Base-by-base conservation (phyloP, 2,888 invertebrate genomes). In the Mimumesa dahlbomi region DNA sequence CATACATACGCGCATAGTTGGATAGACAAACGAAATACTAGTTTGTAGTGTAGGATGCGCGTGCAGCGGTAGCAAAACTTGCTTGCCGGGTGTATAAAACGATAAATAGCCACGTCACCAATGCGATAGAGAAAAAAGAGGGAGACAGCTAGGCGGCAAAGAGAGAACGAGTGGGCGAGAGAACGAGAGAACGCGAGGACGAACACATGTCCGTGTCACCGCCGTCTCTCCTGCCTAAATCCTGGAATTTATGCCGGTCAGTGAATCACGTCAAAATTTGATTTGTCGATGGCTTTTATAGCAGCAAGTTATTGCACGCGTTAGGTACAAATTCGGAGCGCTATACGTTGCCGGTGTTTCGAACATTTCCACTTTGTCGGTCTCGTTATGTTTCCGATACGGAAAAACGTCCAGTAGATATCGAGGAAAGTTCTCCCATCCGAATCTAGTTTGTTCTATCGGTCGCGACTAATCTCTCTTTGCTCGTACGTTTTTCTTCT, bases 241-340 rank as follows among this genome's bases (percentile, higher is more conserved):
- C 84, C 81, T 79, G 80, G 83, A 88, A 89, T 89, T 89, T 88
- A 89, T 89, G 87, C 83, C 80, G 82, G 86, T 82, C 88, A 87
- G 87, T 89, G 89, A 89, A 89, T 89, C 89, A 89, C 86, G 89
- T 89, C 89, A 88, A 85, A 87, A 87, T 89, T 89, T 89, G 89
- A 89, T 89, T 89, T 89, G 89, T 89, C 88, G 89, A 89, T 89
- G 87, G 88, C 87, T 89, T 89, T 89, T 88, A 89, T 88, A 88
- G 87, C 86, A 84, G 87, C 88, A 88, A 89, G 89, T 88, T 89
- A 89, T 89, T 89, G 89, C 88, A 85, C 85, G 85, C 84, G 86
- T 85, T 87, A 84, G 83, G 84, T 85, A 85, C 85, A 86, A 87
- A 87, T 87, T 87, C 84, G 82, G 73, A 77, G 77, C 79, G 77